Conservation (phyloP, 2,797 vertebrate species). For the Phoeniculus purpureus region DNA sequence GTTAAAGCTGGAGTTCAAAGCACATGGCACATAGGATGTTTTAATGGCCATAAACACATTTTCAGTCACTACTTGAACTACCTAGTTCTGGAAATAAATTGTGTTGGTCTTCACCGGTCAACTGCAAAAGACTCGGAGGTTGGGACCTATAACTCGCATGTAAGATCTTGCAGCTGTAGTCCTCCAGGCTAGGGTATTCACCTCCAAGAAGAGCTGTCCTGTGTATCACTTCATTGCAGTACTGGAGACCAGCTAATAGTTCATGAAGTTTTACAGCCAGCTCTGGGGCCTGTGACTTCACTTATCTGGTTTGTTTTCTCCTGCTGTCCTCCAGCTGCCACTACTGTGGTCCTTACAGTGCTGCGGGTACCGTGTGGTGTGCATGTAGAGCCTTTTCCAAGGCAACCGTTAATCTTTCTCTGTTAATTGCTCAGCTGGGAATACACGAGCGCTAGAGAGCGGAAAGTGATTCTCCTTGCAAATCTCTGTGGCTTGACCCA, state of each 20-base stretch:
- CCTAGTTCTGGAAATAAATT: neutral
- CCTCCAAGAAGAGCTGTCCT: conserved; percentile 3
- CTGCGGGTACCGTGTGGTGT: conserved; percentile 44
- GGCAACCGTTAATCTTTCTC: conserved; percentile 53
- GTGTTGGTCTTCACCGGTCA: neutral
- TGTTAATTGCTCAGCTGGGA: conserved; percentile 53
- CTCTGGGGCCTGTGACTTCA: neutral
- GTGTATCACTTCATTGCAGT: conserved; percentile 7
- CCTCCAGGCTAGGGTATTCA: neutral
- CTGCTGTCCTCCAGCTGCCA: conserved; percentile 52
- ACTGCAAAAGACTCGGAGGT: neutral
- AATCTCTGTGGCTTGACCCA: conserved; percentile 1
- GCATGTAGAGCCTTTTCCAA: conserved; percentile 19
- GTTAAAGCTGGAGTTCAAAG: neutral
- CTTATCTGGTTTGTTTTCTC: conserved; percentile 51
- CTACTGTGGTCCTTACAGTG: conserved; percentile 43
- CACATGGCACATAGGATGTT: neutral
- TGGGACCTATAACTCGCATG: neutral
- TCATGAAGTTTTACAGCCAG: conserved; percentile 4
- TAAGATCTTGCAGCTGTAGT: neutral
- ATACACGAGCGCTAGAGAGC: neutral
- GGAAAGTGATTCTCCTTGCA: neutral
- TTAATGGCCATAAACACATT: neutral
- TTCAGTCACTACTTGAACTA: neutral
- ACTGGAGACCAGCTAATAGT: neutral